Evolutionary conservation across 2,888 invertebrate genomes (phyloP).

Genomic region (Melieria picta): DNA sequence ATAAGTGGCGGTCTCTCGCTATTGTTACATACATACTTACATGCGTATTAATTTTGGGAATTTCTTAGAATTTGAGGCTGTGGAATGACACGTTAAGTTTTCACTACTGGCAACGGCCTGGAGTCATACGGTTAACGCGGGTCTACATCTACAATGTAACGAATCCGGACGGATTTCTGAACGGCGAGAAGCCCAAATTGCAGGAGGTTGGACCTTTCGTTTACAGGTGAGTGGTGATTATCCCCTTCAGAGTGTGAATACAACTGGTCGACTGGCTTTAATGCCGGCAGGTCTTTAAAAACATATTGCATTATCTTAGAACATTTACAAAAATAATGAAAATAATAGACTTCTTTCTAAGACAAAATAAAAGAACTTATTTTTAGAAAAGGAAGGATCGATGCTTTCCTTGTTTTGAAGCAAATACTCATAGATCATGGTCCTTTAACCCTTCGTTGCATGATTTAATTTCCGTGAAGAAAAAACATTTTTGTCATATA

Average conservation of each 20-base stretch:
- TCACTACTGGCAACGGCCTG: conserved; percentile 90
- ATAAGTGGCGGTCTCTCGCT: background rate
- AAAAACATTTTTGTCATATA: no score
- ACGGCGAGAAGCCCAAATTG: conserved; percentile 82
- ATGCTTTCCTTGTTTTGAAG: no score
- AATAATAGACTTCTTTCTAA: no score
- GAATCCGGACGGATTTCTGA: conserved; percentile 82
- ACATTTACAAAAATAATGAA: no score
- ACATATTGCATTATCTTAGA: no score
- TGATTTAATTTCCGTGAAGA: no score
- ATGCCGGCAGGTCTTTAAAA: no score
- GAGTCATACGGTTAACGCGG: conserved; percentile 83
- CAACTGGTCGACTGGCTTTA: no score
- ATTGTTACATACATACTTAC: background rate
- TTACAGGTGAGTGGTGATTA: conserved; percentile 73
- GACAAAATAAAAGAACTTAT: no score
- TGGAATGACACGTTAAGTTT: conserved; percentile 88
- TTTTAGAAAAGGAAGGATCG: no score
- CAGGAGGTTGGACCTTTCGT: conserved; percentile 88
- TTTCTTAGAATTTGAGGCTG: conserved; percentile 79
- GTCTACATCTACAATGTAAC: conserved; percentile 91
- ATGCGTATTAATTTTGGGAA: background rate
- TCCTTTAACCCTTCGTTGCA: no score
- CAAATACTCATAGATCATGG: no score
- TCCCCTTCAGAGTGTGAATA: background rate